phyloP scores from a whole-genome alignment of 2,113 vertebrate species.

The Forbesichthys papilliferus region DNA sequence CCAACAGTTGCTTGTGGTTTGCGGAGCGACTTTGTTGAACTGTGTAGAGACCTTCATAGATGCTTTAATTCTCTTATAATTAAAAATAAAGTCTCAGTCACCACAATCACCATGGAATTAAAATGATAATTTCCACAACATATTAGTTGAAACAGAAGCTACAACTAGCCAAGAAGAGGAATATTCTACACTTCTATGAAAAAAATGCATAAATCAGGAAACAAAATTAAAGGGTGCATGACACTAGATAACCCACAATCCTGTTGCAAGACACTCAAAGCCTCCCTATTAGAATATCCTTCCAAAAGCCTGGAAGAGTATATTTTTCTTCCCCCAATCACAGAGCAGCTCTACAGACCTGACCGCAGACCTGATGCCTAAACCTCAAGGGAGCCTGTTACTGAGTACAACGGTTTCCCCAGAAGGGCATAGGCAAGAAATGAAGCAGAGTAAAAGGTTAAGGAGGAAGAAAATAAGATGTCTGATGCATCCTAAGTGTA shows the following conservation, averaged over 20 bases:
- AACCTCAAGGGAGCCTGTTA: conserved; percentile 40
- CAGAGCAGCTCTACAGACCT: conserved; percentile 18
- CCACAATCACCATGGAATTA: conserved; percentile 2
- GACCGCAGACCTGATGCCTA: conserved; percentile 18
- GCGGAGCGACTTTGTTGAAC: conserved; percentile 33
- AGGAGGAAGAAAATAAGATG: background rate
- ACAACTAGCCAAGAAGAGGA: background rate
- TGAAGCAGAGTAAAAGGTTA: conserved; percentile 12
- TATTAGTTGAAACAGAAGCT: conserved; percentile 15
- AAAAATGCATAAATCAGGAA: background rate
- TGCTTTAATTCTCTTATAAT: conserved; percentile 36
- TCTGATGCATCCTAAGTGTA: background rate
- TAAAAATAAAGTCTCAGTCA: conserved; percentile 16
- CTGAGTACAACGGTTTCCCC: conserved; percentile 11
- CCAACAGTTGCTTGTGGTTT: conserved; percentile 40
- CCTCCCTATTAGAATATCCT: conserved; percentile 12
- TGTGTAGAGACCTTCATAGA: conserved; percentile 1
- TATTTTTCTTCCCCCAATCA: background rate
- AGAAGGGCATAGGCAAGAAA: conserved; percentile 1
- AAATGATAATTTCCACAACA: conserved; percentile 43
- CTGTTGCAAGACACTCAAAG: conserved; percentile 12
- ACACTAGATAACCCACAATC: conserved; percentile 13
- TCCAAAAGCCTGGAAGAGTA: conserved; percentile 1
- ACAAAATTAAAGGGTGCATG: conserved; percentile 45
- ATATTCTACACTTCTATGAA: background rate